Conservation (phyloP, 2,888 invertebrate species). For the Subacronicta megacephala region DNA sequence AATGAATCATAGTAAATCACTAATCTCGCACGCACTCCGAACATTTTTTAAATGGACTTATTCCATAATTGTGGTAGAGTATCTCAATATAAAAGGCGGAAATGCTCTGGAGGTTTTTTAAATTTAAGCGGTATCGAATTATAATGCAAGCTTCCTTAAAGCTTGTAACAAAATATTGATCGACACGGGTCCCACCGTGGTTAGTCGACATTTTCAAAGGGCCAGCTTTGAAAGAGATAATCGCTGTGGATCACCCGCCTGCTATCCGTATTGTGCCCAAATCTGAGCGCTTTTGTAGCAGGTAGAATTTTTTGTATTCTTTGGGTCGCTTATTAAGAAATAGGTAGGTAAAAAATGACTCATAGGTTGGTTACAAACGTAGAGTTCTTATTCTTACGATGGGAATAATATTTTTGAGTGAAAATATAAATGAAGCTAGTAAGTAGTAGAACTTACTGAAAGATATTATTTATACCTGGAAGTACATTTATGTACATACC, state of each 20-base stretch:
- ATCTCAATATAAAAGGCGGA: slow-evolving; percentile 43
- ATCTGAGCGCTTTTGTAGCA: slow-evolving; percentile 77
- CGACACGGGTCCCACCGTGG: slow-evolving; percentile 74
- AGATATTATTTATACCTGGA: too few relatives aligned
- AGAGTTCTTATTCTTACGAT: background rate
- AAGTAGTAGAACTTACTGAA: too few relatives aligned
- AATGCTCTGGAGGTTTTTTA: slow-evolving; percentile 63
- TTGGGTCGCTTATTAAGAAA: slow-evolving; percentile 74
- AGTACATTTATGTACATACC: too few relatives aligned
- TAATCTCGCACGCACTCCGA: slow-evolving; percentile 69
- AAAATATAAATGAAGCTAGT: background rate
- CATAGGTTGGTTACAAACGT: slow-evolving; percentile 37
- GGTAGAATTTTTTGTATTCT: slow-evolving; percentile 84
- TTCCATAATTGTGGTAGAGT: slow-evolving; percentile 58
- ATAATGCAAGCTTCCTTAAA: slow-evolving; percentile 78
- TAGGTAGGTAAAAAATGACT: slow-evolving; percentile 67
- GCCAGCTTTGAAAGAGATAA: slow-evolving; percentile 74
- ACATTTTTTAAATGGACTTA: slow-evolving; percentile 69
- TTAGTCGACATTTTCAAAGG: slow-evolving; percentile 77
- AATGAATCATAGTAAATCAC: slow-evolving; percentile 86
- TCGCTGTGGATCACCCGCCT: slow-evolving; percentile 76
- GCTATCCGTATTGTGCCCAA: slow-evolving; percentile 76
- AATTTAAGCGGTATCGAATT: slow-evolving; percentile 78
- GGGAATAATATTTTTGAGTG: too few relatives aligned
- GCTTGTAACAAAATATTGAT: slow-evolving; percentile 85